Evolutionary conservation across 2,113 vertebrate genomes (phyloP), one percentile per base, ranked within the genome.

Genomic region (Anoura caudifer): DNA sequence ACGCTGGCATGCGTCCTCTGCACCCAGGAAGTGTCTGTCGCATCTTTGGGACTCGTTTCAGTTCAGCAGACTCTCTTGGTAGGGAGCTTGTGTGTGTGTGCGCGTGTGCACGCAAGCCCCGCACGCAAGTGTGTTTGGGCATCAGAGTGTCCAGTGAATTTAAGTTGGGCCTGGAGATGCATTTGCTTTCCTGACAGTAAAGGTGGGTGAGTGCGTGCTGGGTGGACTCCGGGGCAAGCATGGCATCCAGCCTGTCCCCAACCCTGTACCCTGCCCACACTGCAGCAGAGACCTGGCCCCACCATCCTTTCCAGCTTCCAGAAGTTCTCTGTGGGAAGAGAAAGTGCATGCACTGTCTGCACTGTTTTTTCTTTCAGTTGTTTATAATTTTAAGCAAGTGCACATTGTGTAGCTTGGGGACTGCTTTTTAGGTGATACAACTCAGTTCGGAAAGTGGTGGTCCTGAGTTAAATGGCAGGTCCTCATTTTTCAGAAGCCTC

Each of bases 321-420:
- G n/a, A 65, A 61, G 20, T 19, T 83, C 75, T 69, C 19, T 20
- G 31, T 2, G 33, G 33, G 31, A 67, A 83, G 5, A 79, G 65
- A 6, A 45, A n/a, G 7, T 7, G 1, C 7, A 6, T 1, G 0
- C 0, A 9, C 28, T 33, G 7, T 20, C 59, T 43, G 2, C 10
- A 8, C 7, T 5, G 14, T 31, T 67, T 43, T 47, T 67, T 91
- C 28, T 69, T 45, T 54, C 13, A 47, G 12, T 79, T 36, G 19
- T 28, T 45, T 0, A 0, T 69, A 14, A 79, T 56, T 69, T 79
- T 41, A 20, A 7, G 38, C 52, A 84, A 50, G 11, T 4, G 20
- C 20, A 33, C 22, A 5, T 2, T 4, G 9, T 16, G 28, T 72
- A 47, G 19, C 12, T 31, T 59, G 70, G 15, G 81, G 47, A 59